These are phyloP conservation scores for Synanceia verrucosa DNA, from an alignment of 2,797 vertebrate genomes.

Conservation along the genomic window DNA sequence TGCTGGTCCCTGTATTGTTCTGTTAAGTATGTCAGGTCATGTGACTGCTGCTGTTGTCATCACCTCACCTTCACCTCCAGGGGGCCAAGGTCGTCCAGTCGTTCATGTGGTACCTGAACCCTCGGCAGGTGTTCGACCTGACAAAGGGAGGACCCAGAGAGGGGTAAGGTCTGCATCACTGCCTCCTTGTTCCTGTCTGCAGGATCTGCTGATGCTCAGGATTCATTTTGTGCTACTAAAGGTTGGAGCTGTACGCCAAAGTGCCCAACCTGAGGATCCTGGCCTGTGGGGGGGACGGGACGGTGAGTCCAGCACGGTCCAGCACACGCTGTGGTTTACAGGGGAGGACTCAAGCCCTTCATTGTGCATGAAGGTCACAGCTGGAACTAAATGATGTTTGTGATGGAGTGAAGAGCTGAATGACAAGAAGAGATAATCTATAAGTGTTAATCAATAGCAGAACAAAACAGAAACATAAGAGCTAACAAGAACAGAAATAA, in stretches of 20 bases:
- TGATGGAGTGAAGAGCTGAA: too few species aligned
- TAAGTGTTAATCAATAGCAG: too few species aligned
- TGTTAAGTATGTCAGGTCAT: too few species aligned
- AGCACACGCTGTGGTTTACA: neutral
- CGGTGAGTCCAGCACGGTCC: slow-evolving; percentile 81
- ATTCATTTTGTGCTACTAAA: slow-evolving; percentile 57
- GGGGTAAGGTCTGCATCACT: slow-evolving; percentile 84
- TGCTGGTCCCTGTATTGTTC: neutral
- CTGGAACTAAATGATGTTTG: too few species aligned
- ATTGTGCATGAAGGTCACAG: too few species aligned
- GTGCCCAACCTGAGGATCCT: slow-evolving; percentile 95
- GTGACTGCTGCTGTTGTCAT: too few species aligned
- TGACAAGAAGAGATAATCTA: too few species aligned
- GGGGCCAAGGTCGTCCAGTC: slow-evolving; percentile 96
- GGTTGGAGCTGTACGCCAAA: slow-evolving; percentile 93
- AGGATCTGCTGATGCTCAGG: neutral
- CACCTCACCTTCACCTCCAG: slow-evolving; percentile 80
- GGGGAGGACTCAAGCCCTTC: too few species aligned
- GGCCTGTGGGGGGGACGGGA: slow-evolving; percentile 95
- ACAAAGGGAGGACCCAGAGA: slow-evolving; percentile 94
- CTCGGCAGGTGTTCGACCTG: slow-evolving; percentile 96
- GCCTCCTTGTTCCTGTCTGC: neutral
- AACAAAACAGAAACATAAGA: too few species aligned
- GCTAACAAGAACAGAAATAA: too few species aligned
- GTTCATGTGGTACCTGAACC: slow-evolving; percentile 98